A percentile compares a stretch with the other conserved stretches of the same genome.
phyloP scores from a whole-genome alignment of 2,797 vertebrate species.

The Cynopterus sphinx region DNA sequence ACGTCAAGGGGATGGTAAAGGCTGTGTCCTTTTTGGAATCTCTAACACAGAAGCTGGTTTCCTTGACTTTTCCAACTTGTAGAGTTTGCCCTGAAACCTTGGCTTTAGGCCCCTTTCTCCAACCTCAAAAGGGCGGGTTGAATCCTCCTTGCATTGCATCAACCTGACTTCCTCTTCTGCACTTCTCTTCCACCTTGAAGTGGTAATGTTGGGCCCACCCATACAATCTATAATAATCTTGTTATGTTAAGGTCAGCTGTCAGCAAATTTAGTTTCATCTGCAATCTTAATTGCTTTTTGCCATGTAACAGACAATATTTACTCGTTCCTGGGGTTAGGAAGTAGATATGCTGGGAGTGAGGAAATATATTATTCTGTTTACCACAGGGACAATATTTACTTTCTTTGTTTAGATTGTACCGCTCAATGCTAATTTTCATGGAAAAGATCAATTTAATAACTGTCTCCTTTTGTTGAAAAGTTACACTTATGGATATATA shows the following conservation, averaged over 20 bases:
- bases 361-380: background rate
- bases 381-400: background rate
- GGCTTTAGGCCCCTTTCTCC: background rate
- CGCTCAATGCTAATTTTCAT: background rate
- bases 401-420: background rate
- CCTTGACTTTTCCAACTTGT: background rate
- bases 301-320: background rate
- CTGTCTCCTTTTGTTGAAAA: background rate
- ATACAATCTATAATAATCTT: background rate
- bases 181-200: background rate
- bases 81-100: rapidly evolving
- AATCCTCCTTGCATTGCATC: background rate
- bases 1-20: background rate
- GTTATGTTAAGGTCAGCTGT: background rate
- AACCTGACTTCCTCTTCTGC: background rate
- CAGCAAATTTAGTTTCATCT: background rate
- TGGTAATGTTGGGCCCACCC: background rate
- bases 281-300: background rate
- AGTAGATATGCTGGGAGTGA: background rate
- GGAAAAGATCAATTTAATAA: background rate
- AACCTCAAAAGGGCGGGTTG: background rate
- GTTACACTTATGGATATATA: background rate
- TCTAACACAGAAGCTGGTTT: background rate
- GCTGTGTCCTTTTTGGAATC: background rate
- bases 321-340: background rate